Base-by-base conservation (phyloP, 2,113 vertebrate genomes). In the Origma solitaria region DNA sequence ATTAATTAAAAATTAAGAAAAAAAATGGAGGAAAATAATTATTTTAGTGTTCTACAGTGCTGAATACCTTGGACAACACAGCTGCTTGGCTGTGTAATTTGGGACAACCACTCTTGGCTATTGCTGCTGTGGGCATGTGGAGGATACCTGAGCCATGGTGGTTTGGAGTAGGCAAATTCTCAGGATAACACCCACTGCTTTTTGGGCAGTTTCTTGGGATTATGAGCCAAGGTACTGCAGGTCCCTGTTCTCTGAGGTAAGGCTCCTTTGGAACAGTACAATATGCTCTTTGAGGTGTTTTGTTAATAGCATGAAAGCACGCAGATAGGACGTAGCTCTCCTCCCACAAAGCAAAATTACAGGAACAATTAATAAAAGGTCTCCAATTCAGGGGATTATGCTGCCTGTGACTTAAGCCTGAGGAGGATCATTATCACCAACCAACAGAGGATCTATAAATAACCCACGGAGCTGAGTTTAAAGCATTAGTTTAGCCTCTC, bases 371-470 rank as follows among this genome's bases (percentile, higher is more conserved):
- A 90, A 96, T 88, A 94, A 94, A 94, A 80, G 70, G 72, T 81
- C 83, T 93, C 12, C 13, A 72, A 82, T 85, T 88, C 78, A 69
- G 81, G 47, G 92, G 64, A 96, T 96, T 95, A 88, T 94, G 88
- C 86, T 93, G 53, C 90, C 75, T 95, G 82, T 88, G 88, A 90
- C 64, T 95, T 94, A 96, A 92, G 90, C 72, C 80, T 58, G 60
- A 95, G 86, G 93, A 90, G 62, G 57, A 72, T 94, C 77, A 95
- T 91, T 88, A 97, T 92, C 90, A 88, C 49, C 79, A 75, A 82
- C 37, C 40, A 86, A 69, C 90, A 94, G 69, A 94, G 60, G 53
- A 83, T 96, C 96, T 96, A 95, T 95, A 93, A 96, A 95, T 95
- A 96, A 82, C 90, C 38, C 73, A 72, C 1, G 9, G 62, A 84